A percentile compares a stretch with the other conserved stretches of the same genome.
These are phyloP conservation scores for Nannospalax galili DNA, from an alignment of 2,113 vertebrate species.

Conservation along the genomic window DNA sequence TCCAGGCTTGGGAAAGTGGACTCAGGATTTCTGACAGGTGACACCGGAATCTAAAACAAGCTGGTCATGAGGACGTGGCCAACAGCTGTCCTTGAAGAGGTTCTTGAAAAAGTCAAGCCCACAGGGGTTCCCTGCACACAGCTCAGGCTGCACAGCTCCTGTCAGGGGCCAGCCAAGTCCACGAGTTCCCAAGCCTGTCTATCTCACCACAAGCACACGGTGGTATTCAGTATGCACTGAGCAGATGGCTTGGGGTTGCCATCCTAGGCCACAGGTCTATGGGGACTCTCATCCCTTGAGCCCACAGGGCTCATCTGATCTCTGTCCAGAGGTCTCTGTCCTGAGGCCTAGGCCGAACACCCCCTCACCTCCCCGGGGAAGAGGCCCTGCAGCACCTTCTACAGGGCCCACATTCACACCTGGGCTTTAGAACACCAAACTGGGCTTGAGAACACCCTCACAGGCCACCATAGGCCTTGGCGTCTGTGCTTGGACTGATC, in stretches of 20 bases:
- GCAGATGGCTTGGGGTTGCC: too few relatives aligned
- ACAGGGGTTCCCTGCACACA: too few relatives aligned
- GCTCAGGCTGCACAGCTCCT: too few relatives aligned
- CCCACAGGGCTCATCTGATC: background rate
- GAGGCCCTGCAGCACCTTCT: too few relatives aligned
- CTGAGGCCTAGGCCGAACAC: background rate
- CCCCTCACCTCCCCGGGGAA: too few relatives aligned
- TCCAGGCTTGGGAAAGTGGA: background rate
- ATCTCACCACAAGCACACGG: too few relatives aligned
- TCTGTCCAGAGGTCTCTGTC: background rate
- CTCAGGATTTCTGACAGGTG: accelerated
- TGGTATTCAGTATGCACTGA: too few relatives aligned
- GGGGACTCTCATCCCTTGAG: too few relatives aligned
- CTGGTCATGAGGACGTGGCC: background rate
- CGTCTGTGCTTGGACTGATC: background rate
- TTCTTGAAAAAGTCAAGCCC: too few relatives aligned
- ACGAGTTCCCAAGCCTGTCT: too few relatives aligned
- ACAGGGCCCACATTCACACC: background rate
- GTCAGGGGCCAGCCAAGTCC: too few relatives aligned
- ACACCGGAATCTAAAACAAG: background rate
- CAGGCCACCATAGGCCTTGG: background rate
- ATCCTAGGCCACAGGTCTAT: too few relatives aligned
- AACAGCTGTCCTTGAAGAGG: background rate
- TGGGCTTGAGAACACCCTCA: background rate
- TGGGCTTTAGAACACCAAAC: background rate